Base-by-base conservation (phyloP, 2,113 vertebrate genomes). In the Xenopus borealis region DNA sequence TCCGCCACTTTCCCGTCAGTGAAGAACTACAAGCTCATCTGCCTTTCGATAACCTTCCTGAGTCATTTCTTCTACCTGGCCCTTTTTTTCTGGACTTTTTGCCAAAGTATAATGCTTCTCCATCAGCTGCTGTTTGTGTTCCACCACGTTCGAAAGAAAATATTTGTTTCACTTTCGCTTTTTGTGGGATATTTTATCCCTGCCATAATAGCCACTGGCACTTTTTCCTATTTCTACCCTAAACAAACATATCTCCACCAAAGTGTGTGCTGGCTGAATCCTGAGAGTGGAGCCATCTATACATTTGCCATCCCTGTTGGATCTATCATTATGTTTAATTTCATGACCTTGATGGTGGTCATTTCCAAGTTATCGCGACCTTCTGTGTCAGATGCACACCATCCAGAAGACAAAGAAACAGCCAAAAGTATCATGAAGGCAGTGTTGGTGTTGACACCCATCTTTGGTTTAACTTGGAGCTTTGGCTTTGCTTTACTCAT, bases 31-130 rank as follows among this genome's bases (percentile, higher is more conserved):
- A 79, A 63, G 0, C 18, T 0, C 0, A 13, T 59, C 0, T 98
- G 95, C 33, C 30, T 79, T n/a, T 69, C 83, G 0, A 66, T 89
- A 4, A 90, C 92, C 0, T 87, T 95, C 61, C 82, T 95, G 64
- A 90, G 92, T 72, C 96, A 98, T 76, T 95, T 96, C 58, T 94
- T 89, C 79, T 97, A 90, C 75, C 85, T 98, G 62, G 83, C 95
- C 11, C 91, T 93, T 84, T 98, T 98, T 78, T 98, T 96, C 84
- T 98, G 97, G 97, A 98, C 95, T 92, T 81, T 98, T 66, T 91
- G 91, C 33, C 85, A 96, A 61, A 96, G 95, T 63, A 77, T 89
- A 64, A 94, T 93, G 66, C 92, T 98, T 17, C 93, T 98, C 69
- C 96, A 98, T 73, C 92, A 94, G 19, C 63, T 95, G 4, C 77